Conservation (phyloP, 2,888 invertebrate species). For the Cheilosia vulpina region DNA sequence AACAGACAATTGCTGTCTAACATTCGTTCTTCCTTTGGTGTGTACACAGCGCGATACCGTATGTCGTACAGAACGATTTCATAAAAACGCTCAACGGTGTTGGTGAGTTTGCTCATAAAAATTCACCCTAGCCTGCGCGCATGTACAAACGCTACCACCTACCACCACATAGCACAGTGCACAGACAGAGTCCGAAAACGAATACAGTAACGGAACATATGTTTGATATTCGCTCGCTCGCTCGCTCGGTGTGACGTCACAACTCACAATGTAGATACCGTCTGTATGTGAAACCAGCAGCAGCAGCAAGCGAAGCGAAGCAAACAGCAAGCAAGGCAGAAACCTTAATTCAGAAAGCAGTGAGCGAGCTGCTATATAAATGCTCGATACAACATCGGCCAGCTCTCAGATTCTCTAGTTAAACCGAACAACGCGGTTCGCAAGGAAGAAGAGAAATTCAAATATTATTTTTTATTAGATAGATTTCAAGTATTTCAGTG, state of each 20-base stretch:
- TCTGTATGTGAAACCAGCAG: slow-evolving; percentile 1
- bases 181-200: slow-evolving; percentile 1
- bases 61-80: slow-evolving; percentile 1
- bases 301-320: slow-evolving; percentile 30
- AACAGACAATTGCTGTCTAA: neutral
- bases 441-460: slow-evolving; percentile 60
- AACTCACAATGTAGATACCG: slow-evolving; percentile 35
- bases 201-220: slow-evolving; percentile 68
- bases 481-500: slow-evolving; percentile 58
- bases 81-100: neutral
- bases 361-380: slow-evolving; percentile 72
- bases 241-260: slow-evolving; percentile 56
- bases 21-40: slow-evolving; percentile 9
- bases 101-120: slow-evolving; percentile 16
- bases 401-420: slow-evolving; percentile 76
- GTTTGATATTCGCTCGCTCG: slow-evolving; percentile 52
- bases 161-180: neutral
- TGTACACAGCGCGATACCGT: slow-evolving; percentile 4
- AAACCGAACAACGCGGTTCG: slow-evolving; percentile 74
- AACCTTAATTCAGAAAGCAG: slow-evolving; percentile 46
- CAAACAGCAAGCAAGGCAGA: slow-evolving; percentile 29
- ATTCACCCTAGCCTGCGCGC: slow-evolving; percentile 18
- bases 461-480: slow-evolving; percentile 19
- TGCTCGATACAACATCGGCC: slow-evolving; percentile 52
- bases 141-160: neutral